phyloP scores from a whole-genome alignment of 2,888 invertebrate genomes.

The Sinodicranocentrus sp. region DNA sequence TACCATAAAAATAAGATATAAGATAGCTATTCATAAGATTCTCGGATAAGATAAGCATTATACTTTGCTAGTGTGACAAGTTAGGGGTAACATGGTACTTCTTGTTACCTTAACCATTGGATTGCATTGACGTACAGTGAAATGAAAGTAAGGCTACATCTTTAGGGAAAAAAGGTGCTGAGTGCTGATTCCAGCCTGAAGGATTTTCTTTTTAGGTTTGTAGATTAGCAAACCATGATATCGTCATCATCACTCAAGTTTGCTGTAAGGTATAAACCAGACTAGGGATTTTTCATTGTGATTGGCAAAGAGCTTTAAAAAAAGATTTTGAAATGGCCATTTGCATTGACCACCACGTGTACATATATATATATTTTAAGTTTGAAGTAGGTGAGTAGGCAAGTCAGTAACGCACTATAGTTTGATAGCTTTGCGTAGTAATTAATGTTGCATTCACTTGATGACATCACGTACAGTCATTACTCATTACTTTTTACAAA shows the following conservation, averaged over 20 bases:
- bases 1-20: too few species aligned
- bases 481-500: slow-evolving; percentile 29
- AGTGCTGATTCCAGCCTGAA: slow-evolving; percentile 59
- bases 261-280: slow-evolving; percentile 55
- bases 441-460: slow-evolving; percentile 40
- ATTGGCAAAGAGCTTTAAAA: slow-evolving; percentile 64
- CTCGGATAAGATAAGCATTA: background rate
- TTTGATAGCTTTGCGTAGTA: slow-evolving; percentile 35
- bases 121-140: slow-evolving; percentile 33
- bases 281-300: slow-evolving; percentile 40
- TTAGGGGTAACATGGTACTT: slow-evolving; percentile 33
- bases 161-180: slow-evolving; percentile 42
- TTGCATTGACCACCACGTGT: background rate
- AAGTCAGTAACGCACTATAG: background rate
- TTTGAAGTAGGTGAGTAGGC: slow-evolving; percentile 3
- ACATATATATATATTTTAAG: background rate
- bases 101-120: background rate
- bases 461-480: slow-evolving; percentile 58
- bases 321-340: slow-evolving; percentile 22
- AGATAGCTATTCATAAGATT: background rate
- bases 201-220: slow-evolving; percentile 50
- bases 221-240: slow-evolving; percentile 50
- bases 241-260: slow-evolving; percentile 33
- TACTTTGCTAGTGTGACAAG: slow-evolving; percentile 14
- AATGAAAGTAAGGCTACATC: slow-evolving; percentile 32